Evolutionary conservation across 2,888 invertebrate genomes (phyloP), one percentile per base, ranked within the genome.

Genomic region (Lasioglossum zephyrum): DNA sequence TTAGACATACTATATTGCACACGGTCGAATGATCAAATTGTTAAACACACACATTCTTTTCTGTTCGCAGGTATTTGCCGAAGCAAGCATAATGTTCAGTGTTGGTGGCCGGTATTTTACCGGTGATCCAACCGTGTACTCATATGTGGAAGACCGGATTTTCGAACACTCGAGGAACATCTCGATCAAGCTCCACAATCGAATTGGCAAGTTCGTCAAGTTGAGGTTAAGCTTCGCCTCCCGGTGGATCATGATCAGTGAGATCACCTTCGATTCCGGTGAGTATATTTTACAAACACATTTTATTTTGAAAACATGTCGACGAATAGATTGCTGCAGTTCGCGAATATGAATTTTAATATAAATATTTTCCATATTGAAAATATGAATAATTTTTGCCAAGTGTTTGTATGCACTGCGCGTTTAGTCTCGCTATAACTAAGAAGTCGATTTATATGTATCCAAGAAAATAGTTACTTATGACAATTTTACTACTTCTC

Each of bases 181-280:
- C 73, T 97, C 97, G 93, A 97, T 99, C 92, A 97, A 97, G 91
- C 96, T 99, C 57, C 97, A 98, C 93, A 97, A 98, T 93, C 96
- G 97, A 74, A 97, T 98, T 77, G 99, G 98, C 44, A 96, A 96
- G 92, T 98, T 97, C 96, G 97, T 98, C 84, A 97, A 97, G 93
- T 95, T 97, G 90, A 96, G 97, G 92, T 96, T 98, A 77, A 96
- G 96, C 90, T 98, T 98, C 94, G 97, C 98, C 4, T 96, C 97
- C 26, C 96, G 97, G 80, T 99, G 99, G 98, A 97, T 99, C 91
- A 97, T 99, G 95, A 96, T 99, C 93, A 98, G 98, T 95, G 99
- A 99, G 95, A 96, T 99, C 87, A 97, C 97, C 81, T 99, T 99
- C 95, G 97, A 97, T 92, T 98, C 98, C 41, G 97, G 97, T 97